A percentile compares a stretch with the other conserved stretches of the same genome.
phyloP scores from a whole-genome alignment of 2,113 vertebrate species.

The Edolisoma coerulescens region DNA sequence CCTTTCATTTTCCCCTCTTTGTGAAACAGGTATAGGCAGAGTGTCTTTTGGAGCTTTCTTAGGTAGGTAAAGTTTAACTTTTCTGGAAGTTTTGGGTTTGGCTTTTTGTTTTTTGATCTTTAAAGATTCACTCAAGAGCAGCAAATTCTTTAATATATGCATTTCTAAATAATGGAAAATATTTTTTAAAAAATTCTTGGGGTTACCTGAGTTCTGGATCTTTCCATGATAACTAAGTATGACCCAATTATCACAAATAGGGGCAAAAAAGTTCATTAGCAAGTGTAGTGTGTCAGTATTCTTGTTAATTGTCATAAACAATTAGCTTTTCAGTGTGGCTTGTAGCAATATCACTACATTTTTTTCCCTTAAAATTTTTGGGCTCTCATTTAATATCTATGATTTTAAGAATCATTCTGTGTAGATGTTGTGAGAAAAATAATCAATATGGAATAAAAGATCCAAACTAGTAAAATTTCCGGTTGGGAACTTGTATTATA shows the following conservation, averaged over 20 bases:
- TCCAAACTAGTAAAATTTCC: neutral
- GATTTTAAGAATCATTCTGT: neutral
- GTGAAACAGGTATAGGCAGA: constrained; percentile 85
- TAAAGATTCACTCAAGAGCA: neutral
- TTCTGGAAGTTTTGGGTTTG: neutral
- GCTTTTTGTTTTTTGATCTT: neutral
- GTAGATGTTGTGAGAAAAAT: neutral
- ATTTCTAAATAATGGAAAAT: neutral
- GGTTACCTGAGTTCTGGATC: neutral
- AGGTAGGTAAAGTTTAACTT: constrained; percentile 78
- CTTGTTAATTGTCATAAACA: neutral
- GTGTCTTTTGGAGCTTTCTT: constrained; percentile 90
- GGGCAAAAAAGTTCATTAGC: neutral
- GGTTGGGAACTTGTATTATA: neutral
- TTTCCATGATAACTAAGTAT: neutral
- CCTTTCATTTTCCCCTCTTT: constrained; percentile 55
- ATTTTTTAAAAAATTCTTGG: neutral
- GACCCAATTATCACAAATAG: neutral
- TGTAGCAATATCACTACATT: neutral
- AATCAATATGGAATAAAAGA: neutral
- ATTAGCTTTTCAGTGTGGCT: neutral
- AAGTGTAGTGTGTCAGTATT: neutral
- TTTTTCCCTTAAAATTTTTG: neutral
- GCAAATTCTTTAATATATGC: neutral
- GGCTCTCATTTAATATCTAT: neutral